phyloP scores from a whole-genome alignment of 2,113 vertebrate species.

The Heloderma charlesbogerti region DNA sequence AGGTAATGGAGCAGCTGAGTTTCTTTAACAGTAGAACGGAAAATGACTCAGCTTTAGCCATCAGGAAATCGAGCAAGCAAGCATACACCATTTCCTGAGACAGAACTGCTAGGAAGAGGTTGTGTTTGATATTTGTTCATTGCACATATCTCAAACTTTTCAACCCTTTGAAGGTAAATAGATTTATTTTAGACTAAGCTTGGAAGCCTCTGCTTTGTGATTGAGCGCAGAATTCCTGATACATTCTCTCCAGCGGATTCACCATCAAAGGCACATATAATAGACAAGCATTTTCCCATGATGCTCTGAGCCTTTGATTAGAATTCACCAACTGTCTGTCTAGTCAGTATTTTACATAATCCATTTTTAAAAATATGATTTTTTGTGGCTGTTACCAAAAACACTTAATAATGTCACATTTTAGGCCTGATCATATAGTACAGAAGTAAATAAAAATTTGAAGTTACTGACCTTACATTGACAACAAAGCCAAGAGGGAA shows the following conservation, averaged over 20 bases:
- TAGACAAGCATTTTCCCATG: not conserved
- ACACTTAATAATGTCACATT: not conserved
- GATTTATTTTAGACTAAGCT: not conserved
- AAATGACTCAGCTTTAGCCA: not conserved
- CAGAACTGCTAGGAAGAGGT: not conserved
- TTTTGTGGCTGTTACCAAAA: not conserved
- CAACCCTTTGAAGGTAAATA: not conserved
- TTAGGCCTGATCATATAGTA: not conserved
- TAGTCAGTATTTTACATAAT: not conserved
- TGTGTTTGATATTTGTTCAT: not conserved
- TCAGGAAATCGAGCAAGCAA: not conserved
- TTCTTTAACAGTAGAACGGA: not conserved
- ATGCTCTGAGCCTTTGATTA: not conserved
- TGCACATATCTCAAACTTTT: not conserved
- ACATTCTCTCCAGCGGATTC: not conserved
- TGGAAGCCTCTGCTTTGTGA: not conserved
- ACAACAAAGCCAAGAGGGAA: not conserved
- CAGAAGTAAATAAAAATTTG: not conserved
- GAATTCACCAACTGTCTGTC: not conserved
- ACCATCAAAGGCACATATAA: not conserved
- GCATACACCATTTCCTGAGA: constrained; percentile 1
- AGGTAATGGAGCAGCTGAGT: not conserved
- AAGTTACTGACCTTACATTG: not conserved
- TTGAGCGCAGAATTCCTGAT: not conserved
- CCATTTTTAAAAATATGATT: not conserved